Conservation (phyloP, 2,113 vertebrate genomes). For the Tetrao urogallus region DNA sequence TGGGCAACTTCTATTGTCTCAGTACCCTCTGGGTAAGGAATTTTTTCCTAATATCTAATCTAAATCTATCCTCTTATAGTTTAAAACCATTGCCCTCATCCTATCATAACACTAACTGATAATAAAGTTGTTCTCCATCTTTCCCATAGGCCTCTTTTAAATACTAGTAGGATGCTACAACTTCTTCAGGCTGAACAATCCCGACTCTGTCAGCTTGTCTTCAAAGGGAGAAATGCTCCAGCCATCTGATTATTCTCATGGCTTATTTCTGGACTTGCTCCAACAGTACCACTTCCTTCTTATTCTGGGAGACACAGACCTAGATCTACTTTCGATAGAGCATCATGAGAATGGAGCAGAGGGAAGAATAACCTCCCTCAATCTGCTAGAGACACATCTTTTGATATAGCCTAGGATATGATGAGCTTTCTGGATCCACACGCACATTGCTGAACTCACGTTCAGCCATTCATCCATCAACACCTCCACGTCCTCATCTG, state of each 20-base stretch:
- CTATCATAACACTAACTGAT: too few relatives aligned
- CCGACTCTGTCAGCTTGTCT: neutral
- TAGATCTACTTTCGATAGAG: neutral
- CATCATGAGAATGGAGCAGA: neutral
- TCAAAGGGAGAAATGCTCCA: neutral
- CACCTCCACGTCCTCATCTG: neutral
- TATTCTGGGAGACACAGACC: neutral
- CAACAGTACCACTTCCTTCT: neutral
- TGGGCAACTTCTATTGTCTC: neutral
- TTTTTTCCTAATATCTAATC: too few relatives aligned
- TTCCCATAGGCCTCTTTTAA: too few relatives aligned
- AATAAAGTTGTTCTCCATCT: too few relatives aligned
- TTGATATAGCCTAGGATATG: neutral
- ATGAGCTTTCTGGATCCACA: neutral
- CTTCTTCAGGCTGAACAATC: neutral
- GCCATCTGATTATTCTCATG: neutral
- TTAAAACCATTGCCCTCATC: too few relatives aligned
- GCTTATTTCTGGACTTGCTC: neutral
- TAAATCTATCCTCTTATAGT: too few relatives aligned
- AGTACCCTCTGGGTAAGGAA: too few relatives aligned
- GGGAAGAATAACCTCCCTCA: neutral
- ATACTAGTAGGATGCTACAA: too few relatives aligned
- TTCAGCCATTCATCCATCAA: neutral
- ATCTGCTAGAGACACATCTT: neutral
- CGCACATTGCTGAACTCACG: neutral